Conservation (phyloP, 2,113 vertebrate genomes). For the Campylomormyrus tamandua region DNA sequence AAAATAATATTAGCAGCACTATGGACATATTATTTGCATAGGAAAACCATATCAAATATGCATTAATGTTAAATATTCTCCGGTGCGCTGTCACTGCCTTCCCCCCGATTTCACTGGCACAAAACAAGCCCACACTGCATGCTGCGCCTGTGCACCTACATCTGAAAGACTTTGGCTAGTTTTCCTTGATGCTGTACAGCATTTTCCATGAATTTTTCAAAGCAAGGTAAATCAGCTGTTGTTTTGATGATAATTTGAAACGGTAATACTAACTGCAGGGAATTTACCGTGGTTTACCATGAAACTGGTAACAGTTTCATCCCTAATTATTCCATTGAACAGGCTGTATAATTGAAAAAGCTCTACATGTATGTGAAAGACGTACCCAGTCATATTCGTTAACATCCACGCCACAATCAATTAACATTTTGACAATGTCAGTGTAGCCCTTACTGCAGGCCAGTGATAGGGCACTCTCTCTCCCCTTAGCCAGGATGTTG, state of each 20-base stretch:
- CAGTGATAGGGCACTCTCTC: conserved; percentile 88
- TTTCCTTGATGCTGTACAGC: background rate
- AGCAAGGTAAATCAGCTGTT: background rate
- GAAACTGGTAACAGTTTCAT: background rate
- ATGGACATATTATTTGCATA: background rate
- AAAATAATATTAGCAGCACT: background rate
- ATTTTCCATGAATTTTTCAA: background rate
- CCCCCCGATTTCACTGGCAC: background rate
- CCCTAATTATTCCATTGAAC: background rate
- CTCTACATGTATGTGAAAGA: background rate
- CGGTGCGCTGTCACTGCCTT: background rate
- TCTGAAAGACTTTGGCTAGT: background rate
- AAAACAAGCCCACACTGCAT: background rate
- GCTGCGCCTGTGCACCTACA: background rate
- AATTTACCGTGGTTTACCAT: background rate
- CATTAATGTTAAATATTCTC: background rate
- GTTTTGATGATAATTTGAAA: background rate
- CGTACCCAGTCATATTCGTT: conserved; percentile 98
- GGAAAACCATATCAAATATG: background rate
- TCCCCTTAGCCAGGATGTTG: conserved; percentile 86
- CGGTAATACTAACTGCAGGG: background rate
- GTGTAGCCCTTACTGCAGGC: conserved; percentile 97
- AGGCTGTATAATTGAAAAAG: background rate
- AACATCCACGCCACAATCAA: conserved; percentile 92
- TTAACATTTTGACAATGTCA: conserved; percentile 95